Percentiles rank a stretch among this genome's conserved stretches.
phyloP scores from a whole-genome alignment of 2,113 vertebrate species.

The Tychaedon coryphoeus region DNA sequence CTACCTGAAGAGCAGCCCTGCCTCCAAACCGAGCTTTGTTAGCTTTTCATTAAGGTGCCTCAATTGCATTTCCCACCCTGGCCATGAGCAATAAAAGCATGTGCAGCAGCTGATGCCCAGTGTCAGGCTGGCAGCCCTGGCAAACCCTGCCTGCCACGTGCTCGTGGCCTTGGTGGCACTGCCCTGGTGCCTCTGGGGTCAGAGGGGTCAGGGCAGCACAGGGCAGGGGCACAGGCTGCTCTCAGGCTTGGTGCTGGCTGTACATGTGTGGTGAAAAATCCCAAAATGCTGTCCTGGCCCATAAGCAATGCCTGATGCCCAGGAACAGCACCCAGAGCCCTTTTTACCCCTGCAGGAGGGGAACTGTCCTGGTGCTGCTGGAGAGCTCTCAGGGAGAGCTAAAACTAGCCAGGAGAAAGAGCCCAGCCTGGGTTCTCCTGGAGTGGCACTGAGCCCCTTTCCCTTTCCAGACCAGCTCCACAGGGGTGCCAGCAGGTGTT shows the following conservation, averaged over 20 bases:
- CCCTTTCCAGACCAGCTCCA: neutral
- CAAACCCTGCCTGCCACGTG: neutral
- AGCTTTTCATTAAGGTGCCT: conserved; percentile 42
- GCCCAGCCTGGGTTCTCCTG: neutral
- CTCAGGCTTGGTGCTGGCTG: fast-evolving
- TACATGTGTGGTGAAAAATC: fast-evolving
- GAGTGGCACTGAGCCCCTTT: neutral
- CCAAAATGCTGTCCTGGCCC: neutral
- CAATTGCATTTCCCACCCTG: conserved; percentile 9
- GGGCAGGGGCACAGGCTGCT: fast-evolving
- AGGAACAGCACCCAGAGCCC: neutral
- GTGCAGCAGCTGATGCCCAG: neutral
- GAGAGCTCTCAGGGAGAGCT: neutral
- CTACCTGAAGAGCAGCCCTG: neutral
- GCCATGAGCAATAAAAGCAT: neutral
- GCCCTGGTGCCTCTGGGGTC: fast-evolving
- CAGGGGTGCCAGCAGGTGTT: neutral
- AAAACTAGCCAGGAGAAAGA: neutral
- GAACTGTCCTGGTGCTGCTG: neutral
- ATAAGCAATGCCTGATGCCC: neutral
- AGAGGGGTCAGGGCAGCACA: neutral
- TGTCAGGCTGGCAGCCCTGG: neutral
- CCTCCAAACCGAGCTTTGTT: neutral
- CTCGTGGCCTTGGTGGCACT: fast-evolving
- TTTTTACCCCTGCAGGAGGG: neutral